A percentile compares a stretch with the other conserved stretches of the same genome.
phyloP scores from a whole-genome alignment of 1,140 invertebrate species.

The Archegozetes longisetosus region DNA sequence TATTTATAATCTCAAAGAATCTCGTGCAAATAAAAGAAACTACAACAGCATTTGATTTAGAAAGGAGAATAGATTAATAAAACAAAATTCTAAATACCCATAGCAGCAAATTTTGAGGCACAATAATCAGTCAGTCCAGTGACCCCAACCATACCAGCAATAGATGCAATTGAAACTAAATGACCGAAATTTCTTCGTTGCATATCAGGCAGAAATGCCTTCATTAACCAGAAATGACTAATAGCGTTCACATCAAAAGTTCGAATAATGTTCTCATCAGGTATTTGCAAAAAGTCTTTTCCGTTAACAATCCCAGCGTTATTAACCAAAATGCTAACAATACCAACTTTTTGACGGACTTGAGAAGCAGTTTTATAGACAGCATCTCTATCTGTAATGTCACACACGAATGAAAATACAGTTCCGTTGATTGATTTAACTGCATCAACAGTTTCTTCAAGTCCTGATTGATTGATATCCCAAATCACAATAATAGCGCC shows the following conservation, averaged over 20 bases:
- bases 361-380: slow-evolving; percentile 65
- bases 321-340: slow-evolving; percentile 76
- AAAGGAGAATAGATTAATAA: no score
- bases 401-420: slow-evolving; percentile 24
- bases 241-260: slow-evolving; percentile 47
- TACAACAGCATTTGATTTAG: no score
- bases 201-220: slow-evolving; percentile 54
- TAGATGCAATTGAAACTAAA: slow-evolving; percentile 70
- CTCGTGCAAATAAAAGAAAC: no score
- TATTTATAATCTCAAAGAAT: no score
- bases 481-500: slow-evolving; percentile 25
- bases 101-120: slow-evolving; percentile 85
- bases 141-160: slow-evolving; percentile 68
- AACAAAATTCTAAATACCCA: no score
- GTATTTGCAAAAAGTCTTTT: slow-evolving; percentile 58
- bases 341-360: slow-evolving; percentile 65
- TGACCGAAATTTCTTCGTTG: slow-evolving; percentile 64
- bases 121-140: slow-evolving; percentile 85
- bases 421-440: slow-evolving; percentile 31
- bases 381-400: slow-evolving; percentile 57
- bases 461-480: slow-evolving; percentile 23
- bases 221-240: slow-evolving; percentile 44
- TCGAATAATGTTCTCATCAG: slow-evolving; percentile 46
- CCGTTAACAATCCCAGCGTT: slow-evolving; percentile 87
- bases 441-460: slow-evolving; percentile 18